Conservation (phyloP, 2,113 vertebrate species). For the Tachysurus vachellii region DNA sequence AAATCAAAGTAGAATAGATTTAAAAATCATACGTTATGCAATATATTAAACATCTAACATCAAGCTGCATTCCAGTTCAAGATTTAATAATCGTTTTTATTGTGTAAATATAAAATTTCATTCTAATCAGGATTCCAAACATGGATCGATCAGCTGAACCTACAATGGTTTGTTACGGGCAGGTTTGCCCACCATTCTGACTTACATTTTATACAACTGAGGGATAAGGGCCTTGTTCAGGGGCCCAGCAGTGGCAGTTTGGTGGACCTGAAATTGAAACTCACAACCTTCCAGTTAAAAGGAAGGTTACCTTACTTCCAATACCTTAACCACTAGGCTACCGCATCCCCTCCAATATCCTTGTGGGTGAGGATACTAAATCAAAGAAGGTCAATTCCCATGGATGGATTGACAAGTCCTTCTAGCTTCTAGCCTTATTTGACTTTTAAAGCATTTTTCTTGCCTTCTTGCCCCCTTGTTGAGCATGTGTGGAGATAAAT, state of each 20-base stretch:
- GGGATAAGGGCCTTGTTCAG: too few species aligned
- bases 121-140: not conserved
- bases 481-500: too few species aligned
- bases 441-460: slow-evolving; percentile 17
- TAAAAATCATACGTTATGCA: not conserved
- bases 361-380: not conserved
- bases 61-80: too few species aligned
- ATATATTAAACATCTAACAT: too few species aligned
- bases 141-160: not conserved
- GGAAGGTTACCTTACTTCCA: too few species aligned
- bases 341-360: too few species aligned
- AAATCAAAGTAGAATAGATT: not conserved
- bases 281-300: too few species aligned
- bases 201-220: too few species aligned
- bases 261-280: too few species aligned
- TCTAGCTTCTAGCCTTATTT: slow-evolving; percentile 13
- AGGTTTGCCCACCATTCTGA: not conserved
- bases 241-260: too few species aligned
- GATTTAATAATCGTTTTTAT: not conserved
- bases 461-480: not conserved
- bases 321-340: too few species aligned
- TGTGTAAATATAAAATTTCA: not conserved
- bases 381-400: not conserved
- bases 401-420: not conserved
- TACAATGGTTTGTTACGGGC: not conserved